phyloP scores from a whole-genome alignment of 1,140 invertebrate genomes.

The Pantala flavescens region DNA sequence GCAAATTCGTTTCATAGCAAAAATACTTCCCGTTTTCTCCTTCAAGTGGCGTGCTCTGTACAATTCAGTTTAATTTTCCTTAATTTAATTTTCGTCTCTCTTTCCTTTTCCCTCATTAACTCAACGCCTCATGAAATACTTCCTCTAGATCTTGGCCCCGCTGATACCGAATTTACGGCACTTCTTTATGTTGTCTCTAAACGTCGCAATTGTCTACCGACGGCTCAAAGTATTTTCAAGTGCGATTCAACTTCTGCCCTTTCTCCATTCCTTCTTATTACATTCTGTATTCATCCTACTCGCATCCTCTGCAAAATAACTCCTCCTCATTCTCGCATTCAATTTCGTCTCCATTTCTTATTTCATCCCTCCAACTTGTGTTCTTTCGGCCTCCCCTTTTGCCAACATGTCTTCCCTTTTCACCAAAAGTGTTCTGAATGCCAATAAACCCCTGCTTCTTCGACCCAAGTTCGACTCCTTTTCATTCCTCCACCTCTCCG shows the following conservation, averaged over 20 bases:
- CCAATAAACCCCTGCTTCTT: background rate
- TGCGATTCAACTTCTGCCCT: background rate
- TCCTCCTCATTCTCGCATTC: background rate
- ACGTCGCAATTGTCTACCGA: background rate
- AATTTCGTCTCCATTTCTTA: too few species aligned
- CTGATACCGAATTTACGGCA: background rate
- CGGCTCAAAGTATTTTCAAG: background rate
- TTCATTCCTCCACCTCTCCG: background rate
- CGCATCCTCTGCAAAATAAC: background rate
- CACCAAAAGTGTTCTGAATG: background rate
- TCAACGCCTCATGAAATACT: too few species aligned
- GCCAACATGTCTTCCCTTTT: background rate
- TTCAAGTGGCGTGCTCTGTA: too few species aligned
- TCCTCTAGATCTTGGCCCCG: too few species aligned
- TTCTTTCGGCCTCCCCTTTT: background rate
- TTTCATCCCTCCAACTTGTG: background rate
- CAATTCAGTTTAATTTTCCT: too few species aligned
- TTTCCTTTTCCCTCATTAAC: too few species aligned
- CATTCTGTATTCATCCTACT: background rate
- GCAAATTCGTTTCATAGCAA: too few species aligned
- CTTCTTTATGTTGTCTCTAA: background rate
- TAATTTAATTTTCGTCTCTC: too few species aligned
- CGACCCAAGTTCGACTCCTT: background rate
- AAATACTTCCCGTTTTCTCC: too few species aligned
- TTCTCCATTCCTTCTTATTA: background rate